A percentile compares a stretch with the other conserved stretches of the same genome.
These are phyloP conservation scores for Onthophagus taurus DNA, from an alignment of 1,140 invertebrate genomes.

Conservation along the genomic window DNA sequence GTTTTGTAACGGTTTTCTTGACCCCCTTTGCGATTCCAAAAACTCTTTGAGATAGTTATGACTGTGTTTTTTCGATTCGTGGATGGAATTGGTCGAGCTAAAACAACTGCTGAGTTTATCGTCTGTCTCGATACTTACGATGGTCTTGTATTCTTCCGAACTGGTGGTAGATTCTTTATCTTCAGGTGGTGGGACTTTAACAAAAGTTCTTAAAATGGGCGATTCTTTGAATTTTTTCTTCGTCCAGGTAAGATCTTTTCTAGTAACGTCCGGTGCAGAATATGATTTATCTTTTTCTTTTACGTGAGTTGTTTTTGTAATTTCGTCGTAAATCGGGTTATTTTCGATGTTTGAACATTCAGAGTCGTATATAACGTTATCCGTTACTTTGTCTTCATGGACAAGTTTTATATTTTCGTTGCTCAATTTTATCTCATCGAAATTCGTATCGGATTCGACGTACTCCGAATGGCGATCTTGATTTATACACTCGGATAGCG, in stretches of 20 bases:
- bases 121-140: slow-evolving; percentile 26
- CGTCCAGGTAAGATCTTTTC: neutral
- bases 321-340: slow-evolving; percentile 26
- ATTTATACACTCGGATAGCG: slow-evolving; percentile 4
- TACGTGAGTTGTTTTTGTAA: slow-evolving; percentile 12
- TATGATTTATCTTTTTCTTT: neutral
- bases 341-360: slow-evolving; percentile 18
- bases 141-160: slow-evolving; percentile 30
- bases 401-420: slow-evolving; percentile 26
- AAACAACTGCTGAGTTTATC: slow-evolving; percentile 13
- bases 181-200: slow-evolving; percentile 23
- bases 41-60: slow-evolving; percentile 36
- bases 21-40: slow-evolving; percentile 34
- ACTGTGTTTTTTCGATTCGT: slow-evolving; percentile 31
- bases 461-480: slow-evolving; percentile 13
- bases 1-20: slow-evolving; percentile 33
- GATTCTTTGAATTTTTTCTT: slow-evolving; percentile 4
- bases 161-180: slow-evolving; percentile 12
- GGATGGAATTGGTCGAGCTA: slow-evolving; percentile 5
- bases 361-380: slow-evolving; percentile 14
- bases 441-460: slow-evolving; percentile 29
- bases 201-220: slow-evolving; percentile 26
- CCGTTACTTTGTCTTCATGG: neutral
- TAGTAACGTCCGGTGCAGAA: neutral
- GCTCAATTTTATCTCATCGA: slow-evolving; percentile 30